Conservation (phyloP, 2,113 vertebrate species). For the Cisticola juncidis region DNA sequence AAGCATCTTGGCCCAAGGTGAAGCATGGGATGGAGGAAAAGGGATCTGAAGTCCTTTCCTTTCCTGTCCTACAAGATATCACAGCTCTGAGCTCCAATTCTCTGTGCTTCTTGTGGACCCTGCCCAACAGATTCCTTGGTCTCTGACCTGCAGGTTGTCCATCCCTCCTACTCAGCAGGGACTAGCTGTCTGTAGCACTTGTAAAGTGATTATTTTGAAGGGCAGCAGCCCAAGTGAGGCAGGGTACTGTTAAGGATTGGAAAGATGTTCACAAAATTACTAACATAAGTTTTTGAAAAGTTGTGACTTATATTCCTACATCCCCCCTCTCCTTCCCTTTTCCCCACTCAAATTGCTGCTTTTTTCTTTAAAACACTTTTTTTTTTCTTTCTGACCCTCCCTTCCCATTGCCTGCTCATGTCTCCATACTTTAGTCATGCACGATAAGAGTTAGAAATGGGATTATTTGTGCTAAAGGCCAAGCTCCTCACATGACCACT, state of each 20-base stretch:
- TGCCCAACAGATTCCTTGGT: neutral
- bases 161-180: neutral
- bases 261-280: neutral
- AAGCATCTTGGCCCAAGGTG: neutral
- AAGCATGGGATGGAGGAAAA: rapidly evolving
- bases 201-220: neutral
- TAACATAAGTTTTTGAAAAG: neutral
- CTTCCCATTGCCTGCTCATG: neutral
- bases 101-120: neutral
- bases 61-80: neutral
- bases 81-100: neutral
- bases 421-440: neutral
- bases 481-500: rapidly evolving
- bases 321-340: neutral
- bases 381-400: neutral
- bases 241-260: neutral
- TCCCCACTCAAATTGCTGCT: neutral
- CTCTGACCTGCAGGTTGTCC: neutral
- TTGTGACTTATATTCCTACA: neutral
- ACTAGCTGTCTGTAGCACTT: neutral
- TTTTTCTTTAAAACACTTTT: neutral
- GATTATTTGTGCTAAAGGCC: neutral
- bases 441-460: neutral
- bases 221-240: neutral
- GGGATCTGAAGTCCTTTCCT: neutral